These are phyloP conservation scores for Apamea epomidion DNA, from an alignment of 2,888 invertebrate genomes.

Conservation along the genomic window DNA sequence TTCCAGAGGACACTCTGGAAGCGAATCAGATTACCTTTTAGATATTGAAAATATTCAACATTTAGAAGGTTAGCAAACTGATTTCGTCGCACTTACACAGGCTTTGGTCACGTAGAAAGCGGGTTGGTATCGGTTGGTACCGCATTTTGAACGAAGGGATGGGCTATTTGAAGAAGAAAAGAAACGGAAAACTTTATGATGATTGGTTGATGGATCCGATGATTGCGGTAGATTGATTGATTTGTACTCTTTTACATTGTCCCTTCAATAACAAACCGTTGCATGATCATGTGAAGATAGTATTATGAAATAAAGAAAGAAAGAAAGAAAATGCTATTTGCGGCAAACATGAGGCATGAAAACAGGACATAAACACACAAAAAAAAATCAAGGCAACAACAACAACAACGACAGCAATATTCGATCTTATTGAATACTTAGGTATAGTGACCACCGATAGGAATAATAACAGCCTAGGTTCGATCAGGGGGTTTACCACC, in stretches of 20 bases:
- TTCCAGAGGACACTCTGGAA: conserved; percentile 38
- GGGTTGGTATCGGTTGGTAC: not conserved
- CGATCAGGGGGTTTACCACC: too few relatives aligned
- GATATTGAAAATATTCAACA: too few relatives aligned
- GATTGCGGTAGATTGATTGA: not conserved
- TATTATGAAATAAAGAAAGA: too few relatives aligned
- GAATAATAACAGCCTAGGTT: not conserved
- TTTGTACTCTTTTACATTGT: not conserved
- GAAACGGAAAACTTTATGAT: not conserved
- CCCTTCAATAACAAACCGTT: not conserved
- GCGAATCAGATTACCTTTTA: conserved; percentile 51
- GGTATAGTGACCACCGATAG: not conserved
- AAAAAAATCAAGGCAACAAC: too few relatives aligned
- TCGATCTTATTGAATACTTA: not conserved
- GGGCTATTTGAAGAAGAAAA: not conserved
- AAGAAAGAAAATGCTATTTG: too few relatives aligned
- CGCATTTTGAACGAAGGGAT: not conserved
- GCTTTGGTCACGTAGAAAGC: conserved; percentile 15
- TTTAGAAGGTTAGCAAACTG: conserved; percentile 55
- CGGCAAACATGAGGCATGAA: too few relatives aligned
- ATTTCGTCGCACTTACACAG: conserved; percentile 24
- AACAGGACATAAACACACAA: too few relatives aligned
- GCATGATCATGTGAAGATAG: too few relatives aligned
- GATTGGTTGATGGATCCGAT: not conserved
- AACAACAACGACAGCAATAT: too few relatives aligned